Conservation (phyloP, 1,140 invertebrate species). For the Tribolium madens region DNA sequence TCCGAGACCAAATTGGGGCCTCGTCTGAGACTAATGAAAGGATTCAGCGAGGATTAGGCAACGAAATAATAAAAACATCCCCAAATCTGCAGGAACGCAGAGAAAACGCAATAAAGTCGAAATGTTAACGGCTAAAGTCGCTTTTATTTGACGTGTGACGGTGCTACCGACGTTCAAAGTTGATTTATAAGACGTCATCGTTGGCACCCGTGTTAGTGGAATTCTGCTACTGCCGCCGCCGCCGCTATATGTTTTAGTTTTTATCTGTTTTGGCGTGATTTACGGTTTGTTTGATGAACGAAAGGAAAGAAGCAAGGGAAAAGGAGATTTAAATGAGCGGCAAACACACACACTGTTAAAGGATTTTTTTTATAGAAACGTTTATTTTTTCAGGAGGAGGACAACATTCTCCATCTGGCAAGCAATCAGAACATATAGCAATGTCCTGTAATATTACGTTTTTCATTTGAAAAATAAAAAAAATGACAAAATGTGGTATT, state of each 20-base stretch:
- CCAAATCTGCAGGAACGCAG: conserved; percentile 22
- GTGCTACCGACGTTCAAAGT: neutral
- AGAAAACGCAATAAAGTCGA: conserved; percentile 35
- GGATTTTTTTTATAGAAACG: too few species aligned
- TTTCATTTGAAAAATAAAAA: too few species aligned
- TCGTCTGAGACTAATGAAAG: conserved; percentile 40
- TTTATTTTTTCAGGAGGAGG: too few species aligned
- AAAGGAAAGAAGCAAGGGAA: too few species aligned
- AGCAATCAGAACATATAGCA: too few species aligned
- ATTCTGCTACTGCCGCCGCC: neutral
- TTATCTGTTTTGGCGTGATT: neutral
- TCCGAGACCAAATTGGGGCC: conserved; percentile 34
- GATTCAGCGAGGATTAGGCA: conserved; percentile 26
- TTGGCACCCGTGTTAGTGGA: neutral
- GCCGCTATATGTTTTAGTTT: neutral
- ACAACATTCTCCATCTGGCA: too few species aligned
- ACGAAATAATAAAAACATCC: conserved; percentile 37
- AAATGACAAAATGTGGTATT: too few species aligned
- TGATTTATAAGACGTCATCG: conserved; percentile 9
- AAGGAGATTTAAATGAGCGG: too few species aligned
- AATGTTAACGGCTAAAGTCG: conserved; percentile 15
- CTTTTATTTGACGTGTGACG: conserved; percentile 39
- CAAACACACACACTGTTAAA: too few species aligned
- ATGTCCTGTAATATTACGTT: too few species aligned
- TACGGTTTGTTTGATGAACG: neutral